Conservation (phyloP, 2,888 invertebrate species). For the Lithophane socia region DNA sequence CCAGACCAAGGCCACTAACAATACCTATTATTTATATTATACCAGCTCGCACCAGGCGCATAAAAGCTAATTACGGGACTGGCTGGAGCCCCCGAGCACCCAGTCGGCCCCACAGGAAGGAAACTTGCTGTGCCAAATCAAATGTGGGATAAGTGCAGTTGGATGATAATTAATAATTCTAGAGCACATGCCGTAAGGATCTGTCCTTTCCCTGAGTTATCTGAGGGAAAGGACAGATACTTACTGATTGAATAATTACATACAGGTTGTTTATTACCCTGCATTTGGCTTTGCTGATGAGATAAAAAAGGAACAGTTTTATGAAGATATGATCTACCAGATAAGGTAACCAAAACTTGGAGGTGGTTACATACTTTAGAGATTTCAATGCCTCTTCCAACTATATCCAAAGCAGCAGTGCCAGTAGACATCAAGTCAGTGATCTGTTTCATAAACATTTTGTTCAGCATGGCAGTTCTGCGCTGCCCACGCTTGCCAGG, state of each 20-base stretch:
- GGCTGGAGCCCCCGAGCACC: no score
- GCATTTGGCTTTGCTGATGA: neutral
- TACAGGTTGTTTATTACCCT: no score
- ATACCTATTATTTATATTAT: no score
- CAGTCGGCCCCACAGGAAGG: neutral
- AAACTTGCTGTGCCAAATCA: neutral
- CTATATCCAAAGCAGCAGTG: constrained; percentile 90
- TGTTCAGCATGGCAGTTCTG: constrained; percentile 93
- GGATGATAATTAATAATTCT: neutral
- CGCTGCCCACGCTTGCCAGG: constrained; percentile 89
- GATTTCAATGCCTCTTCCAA: constrained; percentile 93
- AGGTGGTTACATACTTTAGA: constrained; percentile 88
- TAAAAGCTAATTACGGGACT: no score
- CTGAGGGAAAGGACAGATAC: no score
- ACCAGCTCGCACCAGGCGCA: no score
- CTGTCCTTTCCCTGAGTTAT: neutral
- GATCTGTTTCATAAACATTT: constrained; percentile 95
- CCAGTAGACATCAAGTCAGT: constrained; percentile 95
- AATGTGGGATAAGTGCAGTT: neutral
- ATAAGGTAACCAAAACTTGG: neutral
- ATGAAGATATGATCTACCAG: neutral
- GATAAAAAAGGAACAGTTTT: neutral
- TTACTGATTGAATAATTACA: neutral
- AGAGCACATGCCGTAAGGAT: neutral
- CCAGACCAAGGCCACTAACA: no score